Conservation (phyloP, 2,888 invertebrate genomes). For the Leptodirus hochenwartii region DNA sequence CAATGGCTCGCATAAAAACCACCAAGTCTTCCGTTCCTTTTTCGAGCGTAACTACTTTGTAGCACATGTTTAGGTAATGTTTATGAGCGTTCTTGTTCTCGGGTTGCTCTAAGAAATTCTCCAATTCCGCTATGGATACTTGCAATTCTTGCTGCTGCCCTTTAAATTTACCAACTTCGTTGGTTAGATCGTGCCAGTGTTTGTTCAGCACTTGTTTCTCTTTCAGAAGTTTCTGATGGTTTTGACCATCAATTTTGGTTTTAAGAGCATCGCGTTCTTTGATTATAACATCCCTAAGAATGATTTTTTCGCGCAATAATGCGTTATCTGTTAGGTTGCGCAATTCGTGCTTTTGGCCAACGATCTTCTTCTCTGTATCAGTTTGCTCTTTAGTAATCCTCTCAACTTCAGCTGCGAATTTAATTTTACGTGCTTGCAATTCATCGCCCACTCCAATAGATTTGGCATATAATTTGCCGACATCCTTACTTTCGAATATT, state of each 20-base stretch:
- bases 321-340: too few species aligned
- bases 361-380: too few species aligned
- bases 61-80: conserved; percentile 4
- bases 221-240: background rate
- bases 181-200: background rate
- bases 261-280: too few species aligned
- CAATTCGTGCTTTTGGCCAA: too few species aligned
- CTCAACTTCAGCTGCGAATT: too few species aligned
- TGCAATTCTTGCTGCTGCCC: conserved; percentile 6
- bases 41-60: conserved; percentile 21
- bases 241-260: background rate
- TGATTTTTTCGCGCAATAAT: too few species aligned
- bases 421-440: too few species aligned
- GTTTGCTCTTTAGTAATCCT: too few species aligned
- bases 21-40: conserved; percentile 54
- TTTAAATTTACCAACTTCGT: too few species aligned
- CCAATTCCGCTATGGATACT: conserved; percentile 5
- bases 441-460: too few species aligned
- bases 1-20: conserved; percentile 63
- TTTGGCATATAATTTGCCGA: too few species aligned
- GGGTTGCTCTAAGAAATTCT: conserved; percentile 7
- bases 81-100: conserved; percentile 3
- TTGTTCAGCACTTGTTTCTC: conserved; percentile 15
- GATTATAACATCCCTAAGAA: too few species aligned
- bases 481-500: background rate